These are phyloP conservation scores for Meandrina meandrites DNA, from an alignment of 92 coral and sea anemone species.

Conservation along the genomic window DNA sequence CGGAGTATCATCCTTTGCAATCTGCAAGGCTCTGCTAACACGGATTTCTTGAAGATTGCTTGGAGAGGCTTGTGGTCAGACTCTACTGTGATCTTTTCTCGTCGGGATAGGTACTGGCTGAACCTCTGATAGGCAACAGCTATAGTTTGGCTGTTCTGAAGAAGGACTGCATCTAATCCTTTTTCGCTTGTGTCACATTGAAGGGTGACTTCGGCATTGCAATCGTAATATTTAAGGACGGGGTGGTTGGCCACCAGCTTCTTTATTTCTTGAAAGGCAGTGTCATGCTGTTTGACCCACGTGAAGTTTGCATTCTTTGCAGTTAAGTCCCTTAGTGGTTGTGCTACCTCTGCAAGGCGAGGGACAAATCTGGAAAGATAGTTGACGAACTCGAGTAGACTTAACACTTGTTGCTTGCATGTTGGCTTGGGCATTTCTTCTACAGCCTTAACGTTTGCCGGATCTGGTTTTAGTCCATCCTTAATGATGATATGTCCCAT, in stretches of 20 bases:
- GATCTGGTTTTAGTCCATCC: slow-evolving; percentile 48
- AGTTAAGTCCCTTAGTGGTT: slow-evolving; percentile 49
- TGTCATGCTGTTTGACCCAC: slow-evolving; percentile 55
- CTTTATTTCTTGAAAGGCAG: slow-evolving; percentile 49
- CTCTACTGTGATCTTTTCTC: slow-evolving; percentile 33
- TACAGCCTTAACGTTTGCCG: slow-evolving; percentile 42
- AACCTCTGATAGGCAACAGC: slow-evolving; percentile 50
- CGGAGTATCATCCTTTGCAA: slow-evolving; percentile 46
- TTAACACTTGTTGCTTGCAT: slow-evolving; percentile 29
- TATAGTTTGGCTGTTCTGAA: slow-evolving; percentile 51
- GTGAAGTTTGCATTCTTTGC: slow-evolving; percentile 35
- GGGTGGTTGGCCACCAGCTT: slow-evolving; percentile 44
- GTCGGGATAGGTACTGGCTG: slow-evolving; percentile 30
- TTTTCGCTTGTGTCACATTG: slow-evolving; percentile 29
- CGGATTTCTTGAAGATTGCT: slow-evolving; percentile 41
- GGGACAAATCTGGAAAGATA: slow-evolving; percentile 53
- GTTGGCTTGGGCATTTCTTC: slow-evolving; percentile 35
- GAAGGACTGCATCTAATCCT: slow-evolving; percentile 41
- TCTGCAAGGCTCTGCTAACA: slow-evolving; percentile 32
- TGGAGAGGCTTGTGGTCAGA: slow-evolving; percentile 56
- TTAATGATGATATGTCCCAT: slow-evolving; percentile 39
- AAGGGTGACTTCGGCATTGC: slow-evolving; percentile 17
- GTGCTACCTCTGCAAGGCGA: slow-evolving; percentile 50
- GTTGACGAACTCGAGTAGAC: slow-evolving; percentile 61
- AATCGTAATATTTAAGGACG: slow-evolving; percentile 27